Base-by-base conservation (phyloP, 2,888 invertebrate genomes). In the Lasioglossum zephyrum region DNA sequence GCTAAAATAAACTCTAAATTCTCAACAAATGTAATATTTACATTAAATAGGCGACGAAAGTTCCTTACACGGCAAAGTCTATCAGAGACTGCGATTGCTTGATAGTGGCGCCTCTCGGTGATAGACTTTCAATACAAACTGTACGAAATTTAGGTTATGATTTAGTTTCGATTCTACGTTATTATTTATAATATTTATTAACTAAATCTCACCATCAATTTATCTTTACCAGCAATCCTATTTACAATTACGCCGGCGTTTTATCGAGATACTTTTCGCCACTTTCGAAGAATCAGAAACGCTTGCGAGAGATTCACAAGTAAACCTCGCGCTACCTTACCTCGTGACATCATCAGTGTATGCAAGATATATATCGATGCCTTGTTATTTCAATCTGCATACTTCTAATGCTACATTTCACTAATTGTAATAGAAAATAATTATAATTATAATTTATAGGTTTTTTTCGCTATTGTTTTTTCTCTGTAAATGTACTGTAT, bases 21-120 rank as follows among this genome's bases (percentile, higher is more conserved):
- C 84, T 91, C 84, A 82, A 83, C 81, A 86, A 91, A 87, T 90
- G 84, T 90, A 86, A 92, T 93, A 93, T 94, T 93, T 93, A 93
- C 93, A 91, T 93, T 93, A 92, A 92, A 91, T 91, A 91, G 88
- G 91, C 91, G 92, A 91, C 87, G 90, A 92, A 91, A 91, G 90
- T 89, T 86, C 85, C 89, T 87, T 89, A 90, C 90, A 92, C 92
- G 92, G 90, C 91, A 91, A 92, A 92, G 90, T 92, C 93, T 91
- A 93, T 92, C 88, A 89, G 92, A 91, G 92, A 92, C 93, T 93
- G 92, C 89, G 85, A 89, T 85, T 87, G 81, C 87, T 80, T 81
- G 84, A 91, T 77, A 84, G 92, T 92, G 83, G 88, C 91, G 92
- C 91, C 89, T 80, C 82, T 81, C 63, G 39, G 74, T 60, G 86